Conservation (phyloP, 2,113 vertebrate genomes). For the Pteronura brasiliensis region DNA sequence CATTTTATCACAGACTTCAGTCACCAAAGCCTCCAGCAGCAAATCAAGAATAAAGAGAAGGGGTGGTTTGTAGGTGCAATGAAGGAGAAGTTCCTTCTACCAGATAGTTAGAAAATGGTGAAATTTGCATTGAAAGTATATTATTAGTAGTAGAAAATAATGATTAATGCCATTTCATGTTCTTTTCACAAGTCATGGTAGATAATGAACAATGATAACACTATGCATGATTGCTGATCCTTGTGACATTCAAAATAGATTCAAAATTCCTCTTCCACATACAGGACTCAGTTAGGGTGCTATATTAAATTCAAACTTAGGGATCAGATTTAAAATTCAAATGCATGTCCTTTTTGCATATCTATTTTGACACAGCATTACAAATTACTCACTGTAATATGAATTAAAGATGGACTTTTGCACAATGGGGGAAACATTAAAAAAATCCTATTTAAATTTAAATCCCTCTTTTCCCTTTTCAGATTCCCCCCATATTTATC, state of each 20-base stretch:
- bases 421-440: conserved; percentile 68
- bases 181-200: conserved; percentile 67
- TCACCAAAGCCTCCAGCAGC: conserved; percentile 15
- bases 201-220: conserved; percentile 77
- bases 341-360: conserved; percentile 73
- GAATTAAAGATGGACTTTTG: conserved; percentile 78
- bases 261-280: conserved; percentile 63
- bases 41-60: conserved; percentile 56
- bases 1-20: conserved; percentile 21
- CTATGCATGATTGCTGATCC: conserved; percentile 72
- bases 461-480: conserved; percentile 55
- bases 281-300: conserved; percentile 60
- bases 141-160: conserved; percentile 73
- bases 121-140: conserved; percentile 73
- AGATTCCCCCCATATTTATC: not conserved
- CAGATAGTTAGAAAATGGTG: conserved; percentile 71
- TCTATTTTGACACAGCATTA: conserved; percentile 77
- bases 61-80: conserved; percentile 31
- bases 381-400: conserved; percentile 76
- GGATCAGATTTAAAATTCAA: conserved; percentile 78
- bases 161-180: conserved; percentile 76
- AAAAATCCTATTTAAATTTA: conserved; percentile 73
- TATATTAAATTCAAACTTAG: conserved; percentile 76
- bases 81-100: conserved; percentile 41
- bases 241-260: conserved; percentile 76